These are phyloP conservation scores for Mastacembelus armatus DNA, from an alignment of 2,797 vertebrate genomes.

Conservation along the genomic window DNA sequence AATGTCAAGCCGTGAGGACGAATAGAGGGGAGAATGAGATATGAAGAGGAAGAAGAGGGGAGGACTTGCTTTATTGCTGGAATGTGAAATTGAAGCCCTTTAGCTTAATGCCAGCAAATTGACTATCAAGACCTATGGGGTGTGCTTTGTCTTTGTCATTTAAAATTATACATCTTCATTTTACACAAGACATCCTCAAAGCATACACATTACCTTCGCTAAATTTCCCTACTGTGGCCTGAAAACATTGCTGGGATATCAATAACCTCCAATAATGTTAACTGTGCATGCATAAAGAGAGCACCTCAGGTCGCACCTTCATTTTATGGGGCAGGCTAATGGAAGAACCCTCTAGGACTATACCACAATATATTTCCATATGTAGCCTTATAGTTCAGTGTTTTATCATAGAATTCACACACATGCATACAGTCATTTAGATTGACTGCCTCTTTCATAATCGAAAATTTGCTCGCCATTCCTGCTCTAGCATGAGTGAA, in stretches of 20 bases:
- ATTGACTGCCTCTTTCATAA: conserved; percentile 49
- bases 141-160: conserved; percentile 63
- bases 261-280: conserved; percentile 54
- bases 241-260: conserved; percentile 42
- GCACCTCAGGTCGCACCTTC: conserved; percentile 27
- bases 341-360: conserved; percentile 14
- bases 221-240: conserved; percentile 33
- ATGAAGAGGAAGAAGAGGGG: conserved; percentile 51
- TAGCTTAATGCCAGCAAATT: conserved; percentile 74
- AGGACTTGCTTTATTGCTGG: conserved; percentile 67
- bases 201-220: conserved; percentile 49
- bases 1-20: conserved; percentile 74
- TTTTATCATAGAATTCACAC: conserved; percentile 31
- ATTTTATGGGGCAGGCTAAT: conserved; percentile 36
- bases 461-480: conserved; percentile 19
- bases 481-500: conserved; percentile 38
- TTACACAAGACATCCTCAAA: conserved; percentile 44
- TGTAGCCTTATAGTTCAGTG: conserved; percentile 1
- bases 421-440: conserved; percentile 17
- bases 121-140: conserved; percentile 64
- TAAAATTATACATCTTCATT: conserved; percentile 63
- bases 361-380: conserved; percentile 13
- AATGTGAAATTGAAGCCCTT: conserved; percentile 75
- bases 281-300: conserved; percentile 26
- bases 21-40: conserved; percentile 67